Base-by-base conservation (phyloP, 2,888 invertebrate genomes). In the Drosophila maculinotata region DNA sequence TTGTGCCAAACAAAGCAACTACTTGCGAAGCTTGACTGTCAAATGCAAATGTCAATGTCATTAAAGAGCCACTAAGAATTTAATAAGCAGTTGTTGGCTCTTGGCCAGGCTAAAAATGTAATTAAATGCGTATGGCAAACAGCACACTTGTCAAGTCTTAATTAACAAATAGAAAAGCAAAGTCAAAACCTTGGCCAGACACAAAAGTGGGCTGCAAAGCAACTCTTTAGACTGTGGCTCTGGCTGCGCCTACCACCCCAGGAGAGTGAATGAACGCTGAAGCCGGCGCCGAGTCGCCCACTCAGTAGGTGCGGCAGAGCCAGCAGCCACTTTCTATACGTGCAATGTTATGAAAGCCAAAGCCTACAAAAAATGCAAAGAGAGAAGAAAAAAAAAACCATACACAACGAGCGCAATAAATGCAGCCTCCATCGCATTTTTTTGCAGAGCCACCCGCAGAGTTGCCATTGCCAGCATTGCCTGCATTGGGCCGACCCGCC, bases 141-240 rank as follows among this genome's bases (percentile, higher is more conserved):
- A 49, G 47, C 42, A 63, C 56, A 59, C 33, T 47, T 41, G 51
- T 52, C 60, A 60, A 47, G 71, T 71, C 82, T 84, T 84, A 84
- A 84, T 84, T 84, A 84, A 84, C 84, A 84, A 84, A 81, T 77
- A 74, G 71, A 87, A 79, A 78, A 65, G 66, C 81, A 70, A 71
- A 79, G 76, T 68, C 68, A 47, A 41, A 86, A 66, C 81, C 83
- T 76, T 86, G 84, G 67, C 68, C 66, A 81, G 85, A 84, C 79
- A 63, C 68, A 57, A 39, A 49, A 41, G 49, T 54, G 58, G 49
- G 65, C 20, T 28, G 14, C 6, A 7, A n/a, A n/a, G 3, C 20
- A 62, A 35, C 51, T 33, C 65, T 48, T 42, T 65, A 41, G 53
- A 54, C 36, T 28, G 12, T 12, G 14, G 10, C 25, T 41, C 9